Evolutionary conservation across 2,113 vertebrate genomes (phyloP).

Genomic region (Galeopterus variegatus): DNA sequence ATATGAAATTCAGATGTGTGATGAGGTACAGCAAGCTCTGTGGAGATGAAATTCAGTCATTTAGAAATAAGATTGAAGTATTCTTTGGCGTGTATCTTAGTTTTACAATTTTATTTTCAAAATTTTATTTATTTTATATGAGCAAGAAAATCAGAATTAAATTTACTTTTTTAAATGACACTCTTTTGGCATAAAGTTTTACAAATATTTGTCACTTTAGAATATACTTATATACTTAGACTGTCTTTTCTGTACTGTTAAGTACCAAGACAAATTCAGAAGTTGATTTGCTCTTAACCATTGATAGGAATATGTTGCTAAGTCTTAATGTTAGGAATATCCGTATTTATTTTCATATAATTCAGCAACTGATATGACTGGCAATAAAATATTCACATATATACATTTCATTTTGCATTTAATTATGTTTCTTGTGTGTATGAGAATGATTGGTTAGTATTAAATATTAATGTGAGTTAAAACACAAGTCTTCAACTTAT

Average conservation of each 20-base stretch:
- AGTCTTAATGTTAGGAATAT: slow-evolving; percentile 2
- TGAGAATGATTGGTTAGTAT: not conserved
- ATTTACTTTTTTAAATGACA: slow-evolving; percentile 23
- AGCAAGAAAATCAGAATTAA: slow-evolving; percentile 13
- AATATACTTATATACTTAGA: not conserved
- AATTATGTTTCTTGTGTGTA: not conserved
- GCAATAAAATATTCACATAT: not conserved
- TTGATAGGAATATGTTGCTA: not conserved
- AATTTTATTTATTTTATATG: slow-evolving; percentile 36
- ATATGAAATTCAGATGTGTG: not conserved
- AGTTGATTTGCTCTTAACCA: slow-evolving; percentile 4
- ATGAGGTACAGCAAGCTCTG: not conserved
- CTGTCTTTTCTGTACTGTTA: not conserved
- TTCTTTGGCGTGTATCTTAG: slow-evolving; percentile 6
- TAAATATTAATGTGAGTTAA: slow-evolving; percentile 18
- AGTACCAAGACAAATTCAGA: not conserved
- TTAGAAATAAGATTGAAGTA: slow-evolving; percentile 4
- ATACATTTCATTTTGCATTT: slow-evolving; percentile 17
- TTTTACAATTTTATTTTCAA: slow-evolving; percentile 47
- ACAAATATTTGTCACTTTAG: not conserved
- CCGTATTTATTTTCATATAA: slow-evolving; percentile 39
- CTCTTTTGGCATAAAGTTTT: slow-evolving; percentile 39
- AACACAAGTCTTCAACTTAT: not conserved
- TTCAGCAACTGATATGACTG: not conserved
- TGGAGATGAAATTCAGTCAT: not conserved